These are phyloP conservation scores for Sylvia borin DNA, from an alignment of 2,797 vertebrate genomes.

Conservation along the genomic window DNA sequence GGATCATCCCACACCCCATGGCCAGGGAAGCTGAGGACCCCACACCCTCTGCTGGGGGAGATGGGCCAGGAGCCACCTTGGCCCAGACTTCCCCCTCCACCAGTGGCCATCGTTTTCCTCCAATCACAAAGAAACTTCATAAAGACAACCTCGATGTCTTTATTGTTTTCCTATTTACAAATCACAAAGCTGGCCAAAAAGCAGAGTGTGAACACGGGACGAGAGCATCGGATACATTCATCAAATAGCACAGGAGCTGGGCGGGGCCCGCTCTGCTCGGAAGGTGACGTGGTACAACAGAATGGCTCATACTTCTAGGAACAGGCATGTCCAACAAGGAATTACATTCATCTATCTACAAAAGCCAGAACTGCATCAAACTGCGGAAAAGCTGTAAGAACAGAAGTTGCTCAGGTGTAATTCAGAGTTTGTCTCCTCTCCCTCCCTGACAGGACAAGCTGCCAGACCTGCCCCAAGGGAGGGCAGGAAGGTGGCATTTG, in stretches of 20 bases:
- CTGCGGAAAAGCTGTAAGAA: background rate
- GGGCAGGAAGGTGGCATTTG: background rate
- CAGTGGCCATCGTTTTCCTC: fast-evolving
- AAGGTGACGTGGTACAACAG: slow-evolving; percentile 10
- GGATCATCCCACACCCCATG: fast-evolving
- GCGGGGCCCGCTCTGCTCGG: background rate
- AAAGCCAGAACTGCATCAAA: slow-evolving; percentile 29
- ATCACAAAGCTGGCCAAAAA: slow-evolving; percentile 57
- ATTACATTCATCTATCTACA: slow-evolving; percentile 61
- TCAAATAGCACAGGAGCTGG: background rate
- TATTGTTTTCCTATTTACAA: slow-evolving; percentile 75
- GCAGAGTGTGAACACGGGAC: slow-evolving; percentile 47
- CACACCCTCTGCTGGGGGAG: fast-evolving
- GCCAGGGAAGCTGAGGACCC: background rate
- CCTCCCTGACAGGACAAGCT: background rate
- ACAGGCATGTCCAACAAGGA: slow-evolving; percentile 32
- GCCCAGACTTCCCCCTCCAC: background rate
- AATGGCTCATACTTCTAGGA: background rate
- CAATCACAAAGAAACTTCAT: background rate
- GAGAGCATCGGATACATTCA: slow-evolving; percentile 64
- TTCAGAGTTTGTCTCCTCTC: background rate
- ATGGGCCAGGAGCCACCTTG: fast-evolving
- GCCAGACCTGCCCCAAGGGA: background rate
- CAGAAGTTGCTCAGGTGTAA: background rate
- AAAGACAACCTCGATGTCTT: slow-evolving; percentile 64